phyloP scores from a whole-genome alignment of 2,113 vertebrate species.

The Agelaius phoeniceus region DNA sequence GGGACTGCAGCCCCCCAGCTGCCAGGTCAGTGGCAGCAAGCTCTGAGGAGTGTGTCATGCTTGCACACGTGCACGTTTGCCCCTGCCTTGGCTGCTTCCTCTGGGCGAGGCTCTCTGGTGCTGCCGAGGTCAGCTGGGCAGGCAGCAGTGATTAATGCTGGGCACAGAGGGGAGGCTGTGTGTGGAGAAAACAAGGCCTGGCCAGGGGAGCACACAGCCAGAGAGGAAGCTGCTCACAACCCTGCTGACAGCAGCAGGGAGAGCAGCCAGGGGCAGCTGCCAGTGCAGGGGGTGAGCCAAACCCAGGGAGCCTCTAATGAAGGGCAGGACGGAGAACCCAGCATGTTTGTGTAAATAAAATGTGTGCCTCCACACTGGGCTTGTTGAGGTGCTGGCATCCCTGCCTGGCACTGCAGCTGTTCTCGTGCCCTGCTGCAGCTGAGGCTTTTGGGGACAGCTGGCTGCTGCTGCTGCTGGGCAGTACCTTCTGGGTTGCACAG shows the following conservation, averaged over 20 bases:
- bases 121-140: background rate
- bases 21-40: background rate
- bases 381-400: background rate
- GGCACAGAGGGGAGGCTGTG: background rate
- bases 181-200: background rate
- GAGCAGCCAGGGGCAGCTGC: background rate
- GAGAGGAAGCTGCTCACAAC: slow-evolving; percentile 28
- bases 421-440: background rate
- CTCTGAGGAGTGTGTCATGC: background rate
- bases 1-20: background rate
- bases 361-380: rapidly evolving
- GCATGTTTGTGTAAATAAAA: background rate
- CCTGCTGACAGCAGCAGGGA: slow-evolving; percentile 3
- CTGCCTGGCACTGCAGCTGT: background rate
- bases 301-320: background rate
- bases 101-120: background rate
- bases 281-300: rapidly evolving
- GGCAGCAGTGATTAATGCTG: background rate
- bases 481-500: background rate
- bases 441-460: background rate
- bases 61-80: rapidly evolving
- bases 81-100: background rate
- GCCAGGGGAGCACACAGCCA: background rate
- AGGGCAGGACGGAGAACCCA: background rate
- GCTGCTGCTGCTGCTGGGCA: background rate